Percentiles rank a stretch among this genome's conserved stretches.
Evolutionary conservation across 2,113 vertebrate species (phyloP).

Genomic region (Hippoglossus stenolepis): DNA sequence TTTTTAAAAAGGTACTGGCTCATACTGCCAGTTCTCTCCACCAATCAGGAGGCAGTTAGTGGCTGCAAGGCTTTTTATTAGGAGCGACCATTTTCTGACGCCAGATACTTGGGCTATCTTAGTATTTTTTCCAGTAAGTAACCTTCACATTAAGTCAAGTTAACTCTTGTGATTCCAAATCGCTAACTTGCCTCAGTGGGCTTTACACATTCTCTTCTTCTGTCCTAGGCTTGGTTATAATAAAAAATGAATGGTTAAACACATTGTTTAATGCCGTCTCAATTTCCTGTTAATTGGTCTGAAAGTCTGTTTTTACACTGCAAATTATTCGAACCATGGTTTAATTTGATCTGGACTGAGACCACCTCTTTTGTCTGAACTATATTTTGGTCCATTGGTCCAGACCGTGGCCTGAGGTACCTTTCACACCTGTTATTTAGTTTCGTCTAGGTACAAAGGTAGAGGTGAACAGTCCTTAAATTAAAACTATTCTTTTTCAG

Average conservation of each 20-base stretch:
- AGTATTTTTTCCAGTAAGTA: neutral
- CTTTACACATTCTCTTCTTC: neutral
- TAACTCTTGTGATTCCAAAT: neutral
- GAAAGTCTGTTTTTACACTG: too few species aligned
- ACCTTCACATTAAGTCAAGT: too few species aligned
- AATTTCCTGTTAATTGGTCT: too few species aligned
- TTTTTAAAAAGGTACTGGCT: constrained; percentile 33
- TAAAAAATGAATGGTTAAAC: too few species aligned
- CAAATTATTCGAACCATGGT: too few species aligned
- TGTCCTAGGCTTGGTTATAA: neutral
- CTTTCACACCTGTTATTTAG: neutral
- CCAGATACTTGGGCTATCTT: too few species aligned
- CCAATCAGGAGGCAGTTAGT: constrained; percentile 20
- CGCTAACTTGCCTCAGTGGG: neutral
- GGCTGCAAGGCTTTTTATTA: neutral
- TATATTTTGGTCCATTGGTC: neutral
- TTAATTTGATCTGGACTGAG: too few species aligned
- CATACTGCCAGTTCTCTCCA: constrained; percentile 27
- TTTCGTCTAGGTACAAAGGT: too few species aligned
- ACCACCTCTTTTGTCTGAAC: too few species aligned
- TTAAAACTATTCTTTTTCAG: neutral
- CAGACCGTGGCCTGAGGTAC: neutral
- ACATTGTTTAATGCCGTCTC: too few species aligned
- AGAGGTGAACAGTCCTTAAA: neutral
- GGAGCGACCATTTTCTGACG: neutral